Evolutionary conservation across 2,797 vertebrate species (phyloP), one percentile per base, ranked within the genome.

Genomic region (Thaleichthys pacificus): DNA sequence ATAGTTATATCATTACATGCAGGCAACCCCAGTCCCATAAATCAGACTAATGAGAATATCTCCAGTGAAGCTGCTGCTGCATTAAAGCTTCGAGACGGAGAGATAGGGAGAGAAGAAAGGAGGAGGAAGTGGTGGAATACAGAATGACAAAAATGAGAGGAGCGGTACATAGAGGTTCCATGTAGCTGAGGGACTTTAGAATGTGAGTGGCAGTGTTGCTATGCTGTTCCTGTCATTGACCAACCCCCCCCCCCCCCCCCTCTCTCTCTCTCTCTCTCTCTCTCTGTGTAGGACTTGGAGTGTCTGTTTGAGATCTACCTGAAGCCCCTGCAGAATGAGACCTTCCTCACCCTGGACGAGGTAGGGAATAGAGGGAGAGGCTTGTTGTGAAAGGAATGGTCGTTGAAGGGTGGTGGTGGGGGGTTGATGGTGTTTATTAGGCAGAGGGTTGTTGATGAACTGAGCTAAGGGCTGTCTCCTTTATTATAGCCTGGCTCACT

Each of bases 241-340:
- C 65, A 56, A 71, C 5, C 47, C 30, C 66, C 80, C 24, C 38
- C 47, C 28, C 65, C 15, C 22, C 82, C 47, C 85, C 76, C 65
- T 54, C 79, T 73, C 21, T 8, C 1, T 73, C 65, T 74, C 24
- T 60, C 60, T 71, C 21, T 51, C 26, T 58, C 15, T 80, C 12
- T 70, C 17, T 70, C 32, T 62, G 86, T 72, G 38, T 72, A 99
- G 98, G 98, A 99, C 78, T 89, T 99, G 87, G 94, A 92, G 80
- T 97, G 94, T 87, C 93, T 99, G 84, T 98, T 99, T 0, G 95
- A 97, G 83, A 92, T 98, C 3, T 99, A 99, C 91, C 86, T 99
- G 91, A 96, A 96, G 77, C 98, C 97, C 0, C 94, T 99, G 86
- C 96, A 99, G 78, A 96, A 89, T 32, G 96, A 99, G 91, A 97